Percentiles rank a stretch among this genome's conserved stretches.
Evolutionary conservation across 2,113 vertebrate species (phyloP).

Genomic region (Oncorhynchus kisutch): DNA sequence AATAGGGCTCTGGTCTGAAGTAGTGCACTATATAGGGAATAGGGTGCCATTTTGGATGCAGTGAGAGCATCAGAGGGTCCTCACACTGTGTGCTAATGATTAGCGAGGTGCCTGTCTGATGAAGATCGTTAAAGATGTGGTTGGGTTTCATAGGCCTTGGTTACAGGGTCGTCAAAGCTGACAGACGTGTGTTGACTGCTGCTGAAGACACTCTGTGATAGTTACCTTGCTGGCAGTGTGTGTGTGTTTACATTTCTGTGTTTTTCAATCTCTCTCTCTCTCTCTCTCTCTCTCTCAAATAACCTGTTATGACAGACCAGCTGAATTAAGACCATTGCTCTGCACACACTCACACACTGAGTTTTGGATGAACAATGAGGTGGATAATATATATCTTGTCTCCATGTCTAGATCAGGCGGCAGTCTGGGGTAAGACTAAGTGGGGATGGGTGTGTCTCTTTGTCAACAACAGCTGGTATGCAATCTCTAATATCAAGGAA

Average conservation of each 20-base stretch:
- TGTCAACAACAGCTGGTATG: too few relatives aligned
- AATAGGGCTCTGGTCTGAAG: too few relatives aligned
- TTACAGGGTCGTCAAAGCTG: conserved; percentile 51
- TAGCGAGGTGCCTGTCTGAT: conserved; percentile 40
- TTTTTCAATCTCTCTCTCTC: too few relatives aligned
- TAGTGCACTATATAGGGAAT: too few relatives aligned
- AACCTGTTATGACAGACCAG: background rate
- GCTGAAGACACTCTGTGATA: conserved; percentile 33
- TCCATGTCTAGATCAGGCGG: too few relatives aligned
- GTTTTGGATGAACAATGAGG: too few relatives aligned
- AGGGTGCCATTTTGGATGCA: too few relatives aligned
- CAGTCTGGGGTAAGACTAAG: too few relatives aligned
- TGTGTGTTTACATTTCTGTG: background rate
- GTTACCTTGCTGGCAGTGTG: conserved; percentile 10
- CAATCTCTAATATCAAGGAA: too few relatives aligned
- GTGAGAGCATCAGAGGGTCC: background rate
- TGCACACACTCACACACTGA: background rate
- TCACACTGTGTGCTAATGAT: conserved; percentile 38
- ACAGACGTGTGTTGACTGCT: conserved; percentile 64
- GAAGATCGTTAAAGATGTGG: conserved; percentile 37
- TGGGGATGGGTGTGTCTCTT: too few relatives aligned
- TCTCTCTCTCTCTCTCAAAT: too few relatives aligned
- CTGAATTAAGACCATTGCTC: background rate
- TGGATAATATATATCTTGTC: too few relatives aligned
- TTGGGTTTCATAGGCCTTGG: conserved; percentile 45